Evolutionary conservation across 2,113 vertebrate species (phyloP), one percentile per base, ranked within the genome.

Genomic region (Danionella cerebrum): DNA sequence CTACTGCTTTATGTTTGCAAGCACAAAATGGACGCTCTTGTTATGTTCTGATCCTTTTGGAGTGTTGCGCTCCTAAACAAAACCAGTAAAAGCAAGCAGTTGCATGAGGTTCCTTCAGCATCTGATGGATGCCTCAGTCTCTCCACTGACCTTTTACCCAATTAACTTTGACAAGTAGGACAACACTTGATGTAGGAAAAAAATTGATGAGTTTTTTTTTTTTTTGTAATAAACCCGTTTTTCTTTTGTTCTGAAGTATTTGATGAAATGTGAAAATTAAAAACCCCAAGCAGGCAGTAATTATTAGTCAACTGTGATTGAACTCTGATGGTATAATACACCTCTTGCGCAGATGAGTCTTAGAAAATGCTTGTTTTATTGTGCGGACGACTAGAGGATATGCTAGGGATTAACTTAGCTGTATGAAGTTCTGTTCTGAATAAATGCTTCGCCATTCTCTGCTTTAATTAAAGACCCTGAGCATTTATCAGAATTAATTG

Each of bases 381-480:
- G 19, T 0, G 7, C 8, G 48, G 14, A 48, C 48, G 7, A 16
- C 44, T 57, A 22, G 33, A 57, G 33, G 53, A 38, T 24, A 39
- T 24, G 33, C 19, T 22, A 38, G 39, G 14, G 51, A 57, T 57
- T 60, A 57, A 19, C 16, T 48, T 8, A 6, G 31, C 44, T 13
- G 38, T 48, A 16, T 0, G 6, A 6, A 16, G 4, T 66, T 6
- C 24, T 53, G 29, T 41, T 45, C 45, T 13, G 31, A 70, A 51
- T 42, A 53, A 53, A 52, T 52, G 48, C 21, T 62, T 51, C 35
- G 41, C 53, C 57, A 21, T 52, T 39, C 72, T 68, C 67, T 71
- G 33, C 65, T 78, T 70, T 75, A 73, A 78, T 75, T 75, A 71
- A 69, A 73, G 67, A 42, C 71, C 66, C 48, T 29, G 14, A 76